Percentiles rank a stretch among this genome's conserved stretches.
Conservation (phyloP, 2,888 invertebrate species). For the Isotomurus palustris region DNA sequence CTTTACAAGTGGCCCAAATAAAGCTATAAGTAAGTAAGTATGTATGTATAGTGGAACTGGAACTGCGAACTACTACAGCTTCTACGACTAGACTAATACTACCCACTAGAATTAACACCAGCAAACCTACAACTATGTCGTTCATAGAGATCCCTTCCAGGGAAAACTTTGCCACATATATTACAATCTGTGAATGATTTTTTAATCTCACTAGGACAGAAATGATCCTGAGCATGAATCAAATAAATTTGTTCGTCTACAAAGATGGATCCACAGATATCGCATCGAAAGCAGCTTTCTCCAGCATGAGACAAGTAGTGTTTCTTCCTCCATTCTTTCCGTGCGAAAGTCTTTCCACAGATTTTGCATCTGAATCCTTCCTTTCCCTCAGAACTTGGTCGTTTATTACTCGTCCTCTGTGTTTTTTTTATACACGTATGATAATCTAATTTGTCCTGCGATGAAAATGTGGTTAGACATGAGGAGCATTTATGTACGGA, state of each 20-base stretch:
- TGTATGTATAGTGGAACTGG: too few relatives aligned
- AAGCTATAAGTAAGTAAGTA: too few relatives aligned
- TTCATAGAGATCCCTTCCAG: background rate
- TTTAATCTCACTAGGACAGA: conserved; percentile 1
- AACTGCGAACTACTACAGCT: too few relatives aligned
- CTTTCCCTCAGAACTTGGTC: background rate
- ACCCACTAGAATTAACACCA: background rate
- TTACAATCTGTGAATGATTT: background rate
- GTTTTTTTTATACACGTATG: background rate
- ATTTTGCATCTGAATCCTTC: conserved; percentile 29
- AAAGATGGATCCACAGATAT: conserved; percentile 31
- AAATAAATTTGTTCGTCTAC: conserved; percentile 27
- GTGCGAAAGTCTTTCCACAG: conserved; percentile 28
- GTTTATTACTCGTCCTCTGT: background rate
- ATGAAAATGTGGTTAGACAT: background rate
- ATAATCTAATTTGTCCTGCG: background rate
- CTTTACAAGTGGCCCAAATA: too few relatives aligned
- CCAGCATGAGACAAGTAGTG: conserved; percentile 30
- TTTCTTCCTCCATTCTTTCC: conserved; percentile 30
- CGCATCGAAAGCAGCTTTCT: conserved; percentile 34
- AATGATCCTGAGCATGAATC: conserved; percentile 11
- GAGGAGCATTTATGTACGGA: background rate
- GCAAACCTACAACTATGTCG: conserved; percentile 8
- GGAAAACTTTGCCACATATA: conserved; percentile 9
- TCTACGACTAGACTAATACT: too few relatives aligned